Evolutionary conservation across 1,140 invertebrate species (phyloP).

Genomic region (Eufriesea mexicana): DNA sequence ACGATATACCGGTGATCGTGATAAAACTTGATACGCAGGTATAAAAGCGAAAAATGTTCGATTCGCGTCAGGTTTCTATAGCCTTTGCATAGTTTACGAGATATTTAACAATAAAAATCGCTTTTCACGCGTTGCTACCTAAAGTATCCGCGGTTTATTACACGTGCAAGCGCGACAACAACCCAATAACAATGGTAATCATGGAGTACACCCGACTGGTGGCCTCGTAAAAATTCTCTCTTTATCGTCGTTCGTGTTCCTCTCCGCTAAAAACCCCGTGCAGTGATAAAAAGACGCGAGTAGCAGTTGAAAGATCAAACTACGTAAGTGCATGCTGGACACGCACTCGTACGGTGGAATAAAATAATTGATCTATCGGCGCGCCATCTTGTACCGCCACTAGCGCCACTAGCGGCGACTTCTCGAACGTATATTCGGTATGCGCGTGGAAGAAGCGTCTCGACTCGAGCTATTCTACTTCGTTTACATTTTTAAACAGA

Average conservation of each 20-base stretch:
- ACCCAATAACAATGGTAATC: constrained; percentile 2
- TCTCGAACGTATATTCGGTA: no score
- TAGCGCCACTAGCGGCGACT: no score
- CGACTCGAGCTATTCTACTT: no score
- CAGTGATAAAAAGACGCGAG: not conserved
- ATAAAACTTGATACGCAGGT: not conserved
- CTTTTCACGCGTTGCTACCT: not conserved
- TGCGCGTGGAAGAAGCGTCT: no score
- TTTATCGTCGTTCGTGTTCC: not conserved
- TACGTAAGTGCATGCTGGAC: not conserved
- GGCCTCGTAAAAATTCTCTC: not conserved
- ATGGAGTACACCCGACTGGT: not conserved
- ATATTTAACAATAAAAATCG: constrained; percentile 18
- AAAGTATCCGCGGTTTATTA: constrained; percentile 13
- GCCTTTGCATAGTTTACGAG: constrained; percentile 7
- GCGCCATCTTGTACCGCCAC: no score
- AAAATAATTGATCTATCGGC: no score
- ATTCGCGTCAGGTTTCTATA: not conserved
- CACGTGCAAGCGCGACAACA: not conserved
- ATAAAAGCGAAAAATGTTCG: not conserved
- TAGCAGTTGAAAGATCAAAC: not conserved
- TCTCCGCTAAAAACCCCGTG: not conserved
- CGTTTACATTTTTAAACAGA: no score
- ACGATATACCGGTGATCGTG: not conserved
- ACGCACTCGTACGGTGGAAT: no score